Base-by-base conservation (phyloP, 1,140 invertebrate genomes). In the Lethocerus indicus region DNA sequence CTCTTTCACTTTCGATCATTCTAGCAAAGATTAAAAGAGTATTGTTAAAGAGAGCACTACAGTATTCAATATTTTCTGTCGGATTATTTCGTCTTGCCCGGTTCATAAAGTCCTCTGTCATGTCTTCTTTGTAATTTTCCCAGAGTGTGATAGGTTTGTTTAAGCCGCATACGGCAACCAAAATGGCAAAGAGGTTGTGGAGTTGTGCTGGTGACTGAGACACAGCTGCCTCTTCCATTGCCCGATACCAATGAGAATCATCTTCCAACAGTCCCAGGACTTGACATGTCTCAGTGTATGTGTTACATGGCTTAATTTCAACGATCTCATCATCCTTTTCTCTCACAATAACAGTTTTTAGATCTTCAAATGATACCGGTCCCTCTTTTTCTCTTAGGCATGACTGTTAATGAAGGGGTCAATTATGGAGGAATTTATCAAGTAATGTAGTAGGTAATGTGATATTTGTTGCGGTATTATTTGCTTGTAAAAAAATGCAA, bases 211-310 rank as follows among this genome's bases (percentile, higher is more conserved):
- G 18, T 24, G 39, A 12, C 21, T 40, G 13, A 40, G 7, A 40
- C 13, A 40, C 13, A 12, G 41, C 5, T 9, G 41, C 41, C 26
- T 43, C 41, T 7, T 43, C 18, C 20, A 43, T 14, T 23, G 41
- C 26, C 14, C 26, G 21, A 43, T 60, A 56, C 64, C 64, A 65
- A 26, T 65, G 59, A 37, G 56, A 50, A 49, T 67, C 62, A 54
- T 67, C 58, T 55, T 65, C 60, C 7, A 67, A 54, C 43, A 69
- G 58, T 45, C 58, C 55, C 29, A 58, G 54, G 59, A 28, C 56
- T 53, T 57, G 49, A 44, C 61, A 63, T 42, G 61, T 54, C 27
- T 53, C 52, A n/a, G n/a, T n/a, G n/a, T n/a, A n/a, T n/a, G n/a
- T n/a, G n/a, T n/a, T n/a, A n/a, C n/a, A n/a, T n/a, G n/a, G n/a